Evolutionary conservation across 1,140 invertebrate genomes (phyloP), one percentile per base, ranked within the genome.

Genomic region (Linepithema humile): DNA sequence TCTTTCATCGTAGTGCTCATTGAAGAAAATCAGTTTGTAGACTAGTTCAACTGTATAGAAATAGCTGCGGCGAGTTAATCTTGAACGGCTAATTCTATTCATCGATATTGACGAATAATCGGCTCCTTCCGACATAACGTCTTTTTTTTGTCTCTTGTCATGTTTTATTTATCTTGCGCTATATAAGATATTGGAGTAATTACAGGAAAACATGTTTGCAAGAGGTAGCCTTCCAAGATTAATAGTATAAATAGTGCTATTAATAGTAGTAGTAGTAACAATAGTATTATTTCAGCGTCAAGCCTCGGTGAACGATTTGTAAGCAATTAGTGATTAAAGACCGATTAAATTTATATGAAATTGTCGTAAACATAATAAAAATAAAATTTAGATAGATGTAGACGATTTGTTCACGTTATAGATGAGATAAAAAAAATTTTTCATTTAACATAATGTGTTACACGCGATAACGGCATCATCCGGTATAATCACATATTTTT

Each of bases 11-110:
- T 53, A 35, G 15, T 64, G 50, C 35, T 67, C 29, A 32, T 62
- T 55, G 38, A 83, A 72, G 48, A 62, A 87, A 48, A 32, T 84
- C 35, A 5, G 48, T 53, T 72, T 15, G 50, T 40, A 82, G 70
- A 74, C 43, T 73, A 78, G 60, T 17, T 9, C 20, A 43, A 69
- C 10, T 12, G 64, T n/a, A n/a, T 80, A 80, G 85, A 74, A 53
- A 69, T 83, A 82, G 35, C 60, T 69, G 69, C 65, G 57, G 20
- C 50, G 75, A 50, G 40, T 85, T 85, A 85, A 62, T 69, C 70
- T 50, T 50, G 65, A 40, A 83, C 26, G 75, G 75, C 75, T 70
- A 80, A 57, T 23, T 32, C 23, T 12, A 3, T 60, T 9, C 40
- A 40, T 43, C 10, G 5, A 48, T 5, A 9, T 23, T 65, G 23